Percentiles rank a stretch among this genome's conserved stretches.
These are phyloP conservation scores for Holocentrus rufus DNA, from an alignment of 2,797 vertebrate genomes.

Conservation along the genomic window DNA sequence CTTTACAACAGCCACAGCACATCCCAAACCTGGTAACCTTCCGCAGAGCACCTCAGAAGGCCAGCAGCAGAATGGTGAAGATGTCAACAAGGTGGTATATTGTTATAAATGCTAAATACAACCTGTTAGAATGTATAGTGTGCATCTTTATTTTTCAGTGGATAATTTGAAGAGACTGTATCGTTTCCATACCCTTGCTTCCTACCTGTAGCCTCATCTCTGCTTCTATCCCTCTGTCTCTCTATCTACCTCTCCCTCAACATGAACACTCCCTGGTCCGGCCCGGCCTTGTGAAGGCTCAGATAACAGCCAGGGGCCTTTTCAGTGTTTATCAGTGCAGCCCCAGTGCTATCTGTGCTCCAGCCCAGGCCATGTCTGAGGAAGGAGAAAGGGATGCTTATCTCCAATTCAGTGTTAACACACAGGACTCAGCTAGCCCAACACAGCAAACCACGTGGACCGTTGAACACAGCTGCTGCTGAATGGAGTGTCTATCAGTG, in stretches of 20 bases:
- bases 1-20: no score
- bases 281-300: conserved; percentile 22
- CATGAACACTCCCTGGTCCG: conserved; percentile 16
- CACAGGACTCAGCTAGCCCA: not conserved
- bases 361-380: conserved; percentile 20
- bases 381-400: conserved; percentile 42
- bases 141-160: not conserved
- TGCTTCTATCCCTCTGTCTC: not conserved
- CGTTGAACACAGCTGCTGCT: not conserved
- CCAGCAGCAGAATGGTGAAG: no score
- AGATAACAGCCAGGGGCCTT: conserved; percentile 47
- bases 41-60: no score
- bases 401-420: conserved; percentile 35
- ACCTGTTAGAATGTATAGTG: no score
- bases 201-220: not conserved
- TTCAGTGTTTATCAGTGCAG: conserved; percentile 40
- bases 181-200: no score
- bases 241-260: not conserved
- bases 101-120: no score
- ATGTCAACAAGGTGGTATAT: no score
- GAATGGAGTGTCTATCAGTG: not conserved
- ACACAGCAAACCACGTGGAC: conserved; percentile 2
- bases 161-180: not conserved
- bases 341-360: conserved; percentile 36
- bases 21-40: no score